These are phyloP conservation scores for Stenchaetothrips biformis DNA, from an alignment of 2,888 invertebrate species.

Conservation along the genomic window DNA sequence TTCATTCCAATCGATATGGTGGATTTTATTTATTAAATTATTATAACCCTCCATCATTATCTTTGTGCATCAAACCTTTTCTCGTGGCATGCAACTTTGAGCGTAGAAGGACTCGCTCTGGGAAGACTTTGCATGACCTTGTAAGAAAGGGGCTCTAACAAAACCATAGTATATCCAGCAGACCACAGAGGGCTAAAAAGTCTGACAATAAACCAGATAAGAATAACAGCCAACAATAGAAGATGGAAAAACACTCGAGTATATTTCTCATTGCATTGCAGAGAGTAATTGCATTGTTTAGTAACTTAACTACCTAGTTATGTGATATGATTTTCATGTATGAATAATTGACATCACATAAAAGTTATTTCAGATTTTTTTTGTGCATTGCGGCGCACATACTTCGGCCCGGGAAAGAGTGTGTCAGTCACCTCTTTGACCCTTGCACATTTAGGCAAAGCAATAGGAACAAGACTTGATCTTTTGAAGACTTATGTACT, in stretches of 20 bases:
- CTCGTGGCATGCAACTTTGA: neutral
- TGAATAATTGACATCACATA: conserved; percentile 4
- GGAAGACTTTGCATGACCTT: conserved; percentile 5
- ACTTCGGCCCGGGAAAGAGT: neutral
- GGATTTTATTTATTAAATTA: neutral
- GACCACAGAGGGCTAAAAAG: neutral
- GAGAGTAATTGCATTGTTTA: neutral
- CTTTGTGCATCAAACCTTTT: neutral
- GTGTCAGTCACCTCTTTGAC: neutral
- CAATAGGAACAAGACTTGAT: neutral
- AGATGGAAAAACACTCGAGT: neutral
- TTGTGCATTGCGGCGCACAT: neutral
- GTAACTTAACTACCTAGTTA: neutral
- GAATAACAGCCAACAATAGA: neutral
- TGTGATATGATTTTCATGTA: neutral
- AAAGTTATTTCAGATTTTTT: neutral
- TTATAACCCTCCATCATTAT: neutral
- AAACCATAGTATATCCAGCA: conserved; percentile 8
- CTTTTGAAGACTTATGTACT: neutral
- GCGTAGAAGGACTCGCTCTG: neutral
- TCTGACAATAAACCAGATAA: neutral
- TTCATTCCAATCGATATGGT: neutral
- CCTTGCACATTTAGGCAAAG: too few relatives aligned
- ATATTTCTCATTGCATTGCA: neutral
- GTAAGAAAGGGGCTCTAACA: neutral